These are phyloP conservation scores for Aphelenchoides avenae DNA, from an alignment of 1,140 invertebrate species.

Conservation along the genomic window DNA sequence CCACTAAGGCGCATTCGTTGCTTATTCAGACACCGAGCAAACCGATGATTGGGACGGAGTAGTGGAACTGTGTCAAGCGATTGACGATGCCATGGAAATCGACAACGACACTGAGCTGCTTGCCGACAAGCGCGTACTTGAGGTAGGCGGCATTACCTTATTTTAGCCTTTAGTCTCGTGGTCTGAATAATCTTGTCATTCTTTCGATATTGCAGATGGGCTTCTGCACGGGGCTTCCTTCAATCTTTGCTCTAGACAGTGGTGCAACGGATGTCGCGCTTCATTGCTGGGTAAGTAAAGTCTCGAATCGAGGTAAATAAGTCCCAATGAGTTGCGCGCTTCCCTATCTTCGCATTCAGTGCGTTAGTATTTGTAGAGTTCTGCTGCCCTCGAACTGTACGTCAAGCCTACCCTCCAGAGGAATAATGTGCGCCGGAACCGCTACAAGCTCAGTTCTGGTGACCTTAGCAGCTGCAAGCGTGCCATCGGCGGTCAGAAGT, in stretches of 20 bases:
- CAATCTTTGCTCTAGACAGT: constrained; percentile 45
- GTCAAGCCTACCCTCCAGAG: constrained; percentile 47
- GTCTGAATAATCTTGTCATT: constrained; percentile 2
- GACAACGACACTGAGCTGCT: constrained; percentile 52
- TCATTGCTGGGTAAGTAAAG: constrained; percentile 30
- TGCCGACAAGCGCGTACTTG: constrained; percentile 46
- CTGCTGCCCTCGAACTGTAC: constrained; percentile 37
- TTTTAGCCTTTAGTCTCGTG: not conserved
- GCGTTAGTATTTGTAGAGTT: constrained; percentile 26
- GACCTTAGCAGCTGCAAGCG: constrained; percentile 30
- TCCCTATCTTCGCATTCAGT: no score
- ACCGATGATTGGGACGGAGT: constrained; percentile 53
- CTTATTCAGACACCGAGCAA: constrained; percentile 16
- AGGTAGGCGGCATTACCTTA: constrained; percentile 17
- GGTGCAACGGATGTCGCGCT: constrained; percentile 46
- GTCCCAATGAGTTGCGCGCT: no score
- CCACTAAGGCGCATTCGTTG: constrained; percentile 4
- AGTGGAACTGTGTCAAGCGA: constrained; percentile 47
- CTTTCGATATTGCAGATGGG: constrained; percentile 41
- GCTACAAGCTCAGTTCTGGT: constrained; percentile 46
- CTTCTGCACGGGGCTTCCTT: constrained; percentile 52
- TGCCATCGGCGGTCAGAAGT: constrained; percentile 27
- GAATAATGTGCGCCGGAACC: constrained; percentile 48
- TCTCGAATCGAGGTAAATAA: no score
- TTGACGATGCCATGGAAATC: constrained; percentile 47